phyloP scores from a whole-genome alignment of 2,888 invertebrate species.

The Dynastes maya region DNA sequence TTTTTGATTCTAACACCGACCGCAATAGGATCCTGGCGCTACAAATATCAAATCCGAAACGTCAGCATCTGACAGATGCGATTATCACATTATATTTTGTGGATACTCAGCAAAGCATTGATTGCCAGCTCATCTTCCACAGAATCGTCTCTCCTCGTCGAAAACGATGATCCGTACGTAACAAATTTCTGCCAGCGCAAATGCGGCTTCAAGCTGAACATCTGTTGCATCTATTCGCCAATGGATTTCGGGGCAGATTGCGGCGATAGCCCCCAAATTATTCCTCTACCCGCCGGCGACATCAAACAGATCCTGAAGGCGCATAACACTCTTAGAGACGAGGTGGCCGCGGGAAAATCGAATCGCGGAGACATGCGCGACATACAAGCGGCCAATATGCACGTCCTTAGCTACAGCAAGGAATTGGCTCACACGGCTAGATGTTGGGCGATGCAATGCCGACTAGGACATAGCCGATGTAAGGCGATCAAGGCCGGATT shows the following conservation, averaged over 20 bases:
- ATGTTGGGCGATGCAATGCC: conserved; percentile 44
- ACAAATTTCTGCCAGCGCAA: conserved; percentile 23
- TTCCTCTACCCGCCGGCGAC: not conserved
- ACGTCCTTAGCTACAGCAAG: conserved; percentile 33
- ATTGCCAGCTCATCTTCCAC: too few relatives aligned
- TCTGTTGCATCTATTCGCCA: conserved; percentile 10
- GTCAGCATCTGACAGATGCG: too few relatives aligned
- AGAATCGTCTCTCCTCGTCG: too few relatives aligned
- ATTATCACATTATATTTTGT: too few relatives aligned
- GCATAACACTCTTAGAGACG: conserved; percentile 17
- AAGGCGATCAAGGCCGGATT: conserved; percentile 12
- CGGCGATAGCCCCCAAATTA: not conserved
- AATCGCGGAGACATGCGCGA: not conserved
- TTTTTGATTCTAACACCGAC: too few relatives aligned
- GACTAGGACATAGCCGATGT: conserved; percentile 19
- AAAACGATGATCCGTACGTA: not conserved
- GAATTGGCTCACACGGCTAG: conserved; percentile 14
- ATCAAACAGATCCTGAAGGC: not conserved
- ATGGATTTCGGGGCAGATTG: not conserved
- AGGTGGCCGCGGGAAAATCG: conserved; percentile 17
- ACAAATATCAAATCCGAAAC: too few relatives aligned
- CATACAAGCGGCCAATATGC: conserved; percentile 15
- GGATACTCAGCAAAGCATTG: too few relatives aligned
- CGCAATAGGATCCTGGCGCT: too few relatives aligned
- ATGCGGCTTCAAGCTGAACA: conserved; percentile 4